These are phyloP conservation scores for Oreochromis tanganicae DNA, from an alignment of 2,113 vertebrate genomes.

Conservation along the genomic window DNA sequence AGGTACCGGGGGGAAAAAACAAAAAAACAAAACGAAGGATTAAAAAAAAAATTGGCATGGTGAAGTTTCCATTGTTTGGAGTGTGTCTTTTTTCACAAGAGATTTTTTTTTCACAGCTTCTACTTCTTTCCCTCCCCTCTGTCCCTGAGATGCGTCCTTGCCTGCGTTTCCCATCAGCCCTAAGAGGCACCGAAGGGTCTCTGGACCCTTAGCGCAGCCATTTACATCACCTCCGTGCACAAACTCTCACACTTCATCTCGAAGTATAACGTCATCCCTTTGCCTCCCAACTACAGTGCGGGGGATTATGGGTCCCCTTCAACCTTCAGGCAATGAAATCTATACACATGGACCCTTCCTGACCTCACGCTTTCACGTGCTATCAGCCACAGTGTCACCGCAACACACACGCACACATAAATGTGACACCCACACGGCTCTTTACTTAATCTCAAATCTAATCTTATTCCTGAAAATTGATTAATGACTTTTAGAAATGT, in stretches of 20 bases:
- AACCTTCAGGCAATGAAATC: background rate
- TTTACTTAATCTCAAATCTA: background rate
- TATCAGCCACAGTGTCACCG: background rate
- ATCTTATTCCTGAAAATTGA: background rate
- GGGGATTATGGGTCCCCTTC: background rate
- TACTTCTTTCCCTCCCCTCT: background rate
- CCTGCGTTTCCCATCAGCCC: slow-evolving; percentile 16
- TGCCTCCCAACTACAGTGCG: background rate
- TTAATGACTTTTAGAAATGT: background rate
- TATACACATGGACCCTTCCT: background rate
- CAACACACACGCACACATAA: background rate
- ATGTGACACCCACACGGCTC: background rate
- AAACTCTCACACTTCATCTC: background rate
- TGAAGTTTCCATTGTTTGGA: background rate
- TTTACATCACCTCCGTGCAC: slow-evolving; percentile 19
- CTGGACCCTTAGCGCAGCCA: slow-evolving; percentile 1
- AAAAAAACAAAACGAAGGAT: background rate
- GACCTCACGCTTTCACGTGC: background rate
- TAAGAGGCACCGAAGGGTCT: background rate
- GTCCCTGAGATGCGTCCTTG: background rate
- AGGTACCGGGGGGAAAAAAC: background rate
- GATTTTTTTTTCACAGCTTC: background rate
- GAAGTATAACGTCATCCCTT: slow-evolving; percentile 10
- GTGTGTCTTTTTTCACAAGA: background rate
- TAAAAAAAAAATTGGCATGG: background rate